phyloP scores from a whole-genome alignment of 2,113 vertebrate species.

The Mohoua ochrocephala region DNA sequence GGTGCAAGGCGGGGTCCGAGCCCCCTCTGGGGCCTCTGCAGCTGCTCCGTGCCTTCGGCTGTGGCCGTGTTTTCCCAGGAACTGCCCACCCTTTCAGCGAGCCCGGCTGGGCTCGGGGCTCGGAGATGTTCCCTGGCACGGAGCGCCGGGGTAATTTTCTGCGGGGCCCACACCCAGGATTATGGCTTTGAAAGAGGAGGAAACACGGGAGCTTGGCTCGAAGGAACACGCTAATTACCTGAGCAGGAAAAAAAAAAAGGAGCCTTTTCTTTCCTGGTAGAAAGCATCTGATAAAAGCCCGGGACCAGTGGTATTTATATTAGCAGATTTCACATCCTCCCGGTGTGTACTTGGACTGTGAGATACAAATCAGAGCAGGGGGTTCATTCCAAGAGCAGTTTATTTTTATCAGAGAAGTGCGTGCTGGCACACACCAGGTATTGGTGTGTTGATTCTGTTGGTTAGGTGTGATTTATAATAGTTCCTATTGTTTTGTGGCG shows the following conservation, averaged over 20 bases:
- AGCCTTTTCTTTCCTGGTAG: constrained; percentile 24
- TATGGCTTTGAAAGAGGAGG: not conserved
- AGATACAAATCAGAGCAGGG: constrained; percentile 49
- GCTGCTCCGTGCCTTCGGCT: not conserved
- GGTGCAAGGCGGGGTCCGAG: rapidly evolving
- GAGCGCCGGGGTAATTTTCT: not conserved
- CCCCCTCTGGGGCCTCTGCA: not conserved
- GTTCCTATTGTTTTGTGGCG: not conserved
- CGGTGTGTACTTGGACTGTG: not conserved
- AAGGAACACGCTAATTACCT: constrained; percentile 24
- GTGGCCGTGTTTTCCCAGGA: rapidly evolving
- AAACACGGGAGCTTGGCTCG: not conserved
- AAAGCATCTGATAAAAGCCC: constrained; percentile 43
- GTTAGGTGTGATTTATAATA: constrained; percentile 1
- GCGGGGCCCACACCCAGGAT: constrained; percentile 29
- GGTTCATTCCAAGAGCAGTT: constrained; percentile 56
- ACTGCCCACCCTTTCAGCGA: not conserved
- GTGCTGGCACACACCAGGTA: constrained; percentile 16
- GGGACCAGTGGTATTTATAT: constrained; percentile 42
- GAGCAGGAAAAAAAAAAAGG: not conserved
- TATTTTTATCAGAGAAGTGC: constrained; percentile 58
- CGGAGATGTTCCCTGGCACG: not conserved
- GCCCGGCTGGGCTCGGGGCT: not conserved
- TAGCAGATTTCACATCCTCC: constrained; percentile 51
- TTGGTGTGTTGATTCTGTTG: not conserved